These are phyloP conservation scores for Triops cancriformis DNA, from an alignment of 1,140 invertebrate genomes.

Conservation along the genomic window DNA sequence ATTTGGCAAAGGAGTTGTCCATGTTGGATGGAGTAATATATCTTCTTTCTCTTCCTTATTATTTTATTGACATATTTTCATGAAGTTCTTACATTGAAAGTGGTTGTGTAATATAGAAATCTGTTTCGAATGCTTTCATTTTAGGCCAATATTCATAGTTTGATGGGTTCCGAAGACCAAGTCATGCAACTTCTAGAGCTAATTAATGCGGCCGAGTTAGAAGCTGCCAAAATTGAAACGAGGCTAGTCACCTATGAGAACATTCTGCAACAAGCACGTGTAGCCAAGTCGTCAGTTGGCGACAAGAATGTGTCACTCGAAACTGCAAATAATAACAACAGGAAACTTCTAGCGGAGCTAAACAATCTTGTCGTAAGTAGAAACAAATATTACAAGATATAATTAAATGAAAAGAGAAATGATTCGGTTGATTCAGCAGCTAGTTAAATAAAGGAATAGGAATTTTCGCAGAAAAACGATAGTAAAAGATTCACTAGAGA, in stretches of 20 bases:
- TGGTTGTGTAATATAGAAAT: background rate
- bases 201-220: constrained; percentile 66
- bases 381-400: background rate
- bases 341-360: constrained; percentile 64
- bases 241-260: constrained; percentile 67
- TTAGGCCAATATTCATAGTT: constrained; percentile 74
- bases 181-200: constrained; percentile 76
- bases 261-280: constrained; percentile 66
- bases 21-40: constrained; percentile 65
- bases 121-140: constrained; percentile 31
- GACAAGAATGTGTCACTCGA: constrained; percentile 84
- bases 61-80: constrained; percentile 26
- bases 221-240: constrained; percentile 65
- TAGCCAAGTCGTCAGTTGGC: constrained; percentile 81
- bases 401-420: too few relatives aligned
- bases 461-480: too few relatives aligned
- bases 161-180: constrained; percentile 71
- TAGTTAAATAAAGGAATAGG: too few relatives aligned
- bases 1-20: constrained; percentile 67
- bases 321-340: constrained; percentile 74
- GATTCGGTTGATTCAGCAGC: too few relatives aligned
- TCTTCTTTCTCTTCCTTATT: background rate
- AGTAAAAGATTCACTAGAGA: background rate
- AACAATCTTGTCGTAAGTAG: constrained; percentile 67
- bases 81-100: background rate